These are phyloP conservation scores for Agrypnus murinus DNA, from an alignment of 2,888 invertebrate species.

Conservation along the genomic window DNA sequence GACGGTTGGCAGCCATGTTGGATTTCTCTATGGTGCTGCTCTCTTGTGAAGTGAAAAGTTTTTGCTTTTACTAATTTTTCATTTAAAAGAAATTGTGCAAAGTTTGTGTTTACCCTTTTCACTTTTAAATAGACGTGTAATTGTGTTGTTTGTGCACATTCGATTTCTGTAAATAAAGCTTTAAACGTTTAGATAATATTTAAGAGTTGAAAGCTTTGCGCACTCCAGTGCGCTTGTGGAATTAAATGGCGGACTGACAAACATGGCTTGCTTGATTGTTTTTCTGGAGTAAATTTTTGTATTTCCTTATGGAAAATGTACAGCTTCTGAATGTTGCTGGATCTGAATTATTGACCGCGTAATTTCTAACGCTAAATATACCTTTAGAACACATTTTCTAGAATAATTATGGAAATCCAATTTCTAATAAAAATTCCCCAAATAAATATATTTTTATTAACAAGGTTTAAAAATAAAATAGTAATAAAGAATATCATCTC, in stretches of 20 bases:
- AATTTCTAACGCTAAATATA: no score
- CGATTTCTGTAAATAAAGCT: background rate
- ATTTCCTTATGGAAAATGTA: background rate
- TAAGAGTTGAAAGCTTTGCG: slow-evolving; percentile 1
- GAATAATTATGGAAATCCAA: no score
- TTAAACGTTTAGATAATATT: no score
- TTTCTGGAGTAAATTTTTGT: background rate
- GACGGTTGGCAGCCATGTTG: slow-evolving; percentile 67
- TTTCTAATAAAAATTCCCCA: no score
- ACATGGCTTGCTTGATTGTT: slow-evolving; percentile 48
- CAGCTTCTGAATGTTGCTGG: no score
- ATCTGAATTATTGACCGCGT: no score
- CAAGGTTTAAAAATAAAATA: no score
- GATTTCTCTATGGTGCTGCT: slow-evolving; percentile 67
- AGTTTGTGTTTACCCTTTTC: slow-evolving; percentile 22
- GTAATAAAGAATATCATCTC: no score
- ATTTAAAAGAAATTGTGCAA: slow-evolving; percentile 23
- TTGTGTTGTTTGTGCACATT: slow-evolving; percentile 13
- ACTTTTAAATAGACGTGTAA: slow-evolving; percentile 5
- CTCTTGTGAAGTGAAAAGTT: slow-evolving; percentile 55
- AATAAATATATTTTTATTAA: no score
- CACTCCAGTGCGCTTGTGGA: slow-evolving; percentile 32
- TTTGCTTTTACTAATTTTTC: slow-evolving; percentile 36
- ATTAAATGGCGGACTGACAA: slow-evolving; percentile 46
- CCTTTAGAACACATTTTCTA: no score